Base-by-base conservation (phyloP, 1,140 invertebrate species). In the Gonioctena quinquepunctata region DNA sequence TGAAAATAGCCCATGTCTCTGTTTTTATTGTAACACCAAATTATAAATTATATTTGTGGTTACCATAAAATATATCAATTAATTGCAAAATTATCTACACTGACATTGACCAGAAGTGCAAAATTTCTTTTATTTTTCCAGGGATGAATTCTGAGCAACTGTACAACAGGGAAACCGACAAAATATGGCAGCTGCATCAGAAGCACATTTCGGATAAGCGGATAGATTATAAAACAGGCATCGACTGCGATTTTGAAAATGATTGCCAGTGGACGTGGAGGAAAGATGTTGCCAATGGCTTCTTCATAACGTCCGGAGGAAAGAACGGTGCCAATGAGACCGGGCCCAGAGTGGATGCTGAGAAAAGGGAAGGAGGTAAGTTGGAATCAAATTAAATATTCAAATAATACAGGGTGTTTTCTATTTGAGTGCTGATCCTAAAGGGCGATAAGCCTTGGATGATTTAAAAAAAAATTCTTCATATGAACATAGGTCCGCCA, bases 191-290 rank as follows among this genome's bases (percentile, higher is more conserved):
- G 22, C 57, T 82, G 33, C 69, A 70, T 49, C 59, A 56, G 6
- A 69, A 78, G 18, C 72, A 71, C 25, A 69, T 69, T 7, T 56
- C 59, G 8, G 70, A 75, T 13, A 57, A 70, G 21, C 67, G 61
- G 11, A 60, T 68, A 25, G 72, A 75, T 16, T 70, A 62, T 21
- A 72, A 74, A 8, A 13, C 63, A 1, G 76, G 71, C 11, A 72
- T 72, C 2, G 74, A 79, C 33, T 83, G 81, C 56, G 76, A 81
- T 69, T 83, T 83, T 64, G 81, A 83, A 67, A 75, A 69, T 21
- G 72, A 74, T 28, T 83, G 81, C 61, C 54, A 28, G 3, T 83
- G 81, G 81, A 78, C 75, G 8, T 83, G 81, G 81, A 74, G 77
- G 21, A 79, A 79, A 62, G 81, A 83, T 28, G 77, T 79, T 49